phyloP scores from a whole-genome alignment of 2,113 vertebrate genomes.

The Apteryx owenii region DNA sequence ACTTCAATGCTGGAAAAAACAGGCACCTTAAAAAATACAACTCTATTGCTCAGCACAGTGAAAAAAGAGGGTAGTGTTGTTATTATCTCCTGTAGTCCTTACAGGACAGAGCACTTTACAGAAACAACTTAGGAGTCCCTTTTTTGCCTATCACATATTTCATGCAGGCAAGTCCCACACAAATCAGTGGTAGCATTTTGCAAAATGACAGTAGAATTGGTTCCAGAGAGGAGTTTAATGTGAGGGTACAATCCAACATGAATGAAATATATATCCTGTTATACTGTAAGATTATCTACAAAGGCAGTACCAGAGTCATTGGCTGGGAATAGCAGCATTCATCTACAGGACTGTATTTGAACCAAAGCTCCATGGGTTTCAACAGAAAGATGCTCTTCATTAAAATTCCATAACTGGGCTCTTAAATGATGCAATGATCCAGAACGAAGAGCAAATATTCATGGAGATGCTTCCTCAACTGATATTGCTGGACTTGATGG shows the following conservation, averaged over 20 bases:
- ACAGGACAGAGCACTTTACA: neutral
- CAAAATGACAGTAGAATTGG: neutral
- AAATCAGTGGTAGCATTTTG: neutral
- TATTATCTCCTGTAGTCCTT: neutral
- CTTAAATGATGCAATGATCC: neutral
- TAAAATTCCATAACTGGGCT: neutral
- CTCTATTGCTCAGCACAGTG: neutral
- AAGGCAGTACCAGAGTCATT: neutral
- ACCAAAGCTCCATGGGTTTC: neutral
- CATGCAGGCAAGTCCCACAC: fast-evolving
- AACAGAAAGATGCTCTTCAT: neutral
- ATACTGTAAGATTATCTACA: neutral
- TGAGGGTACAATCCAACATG: fast-evolving
- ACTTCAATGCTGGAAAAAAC: neutral
- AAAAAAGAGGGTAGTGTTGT: neutral
- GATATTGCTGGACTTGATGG: neutral
- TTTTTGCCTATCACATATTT: neutral
- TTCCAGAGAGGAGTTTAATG: neutral
- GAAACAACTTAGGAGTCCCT: neutral
- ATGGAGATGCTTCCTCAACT: neutral
- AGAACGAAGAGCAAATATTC: neutral
- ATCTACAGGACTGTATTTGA: neutral
- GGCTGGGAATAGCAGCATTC: neutral
- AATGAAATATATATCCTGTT: neutral
- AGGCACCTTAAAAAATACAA: neutral